phyloP scores from a whole-genome alignment of 2,797 vertebrate genomes.

The Holocentrus rufus region DNA sequence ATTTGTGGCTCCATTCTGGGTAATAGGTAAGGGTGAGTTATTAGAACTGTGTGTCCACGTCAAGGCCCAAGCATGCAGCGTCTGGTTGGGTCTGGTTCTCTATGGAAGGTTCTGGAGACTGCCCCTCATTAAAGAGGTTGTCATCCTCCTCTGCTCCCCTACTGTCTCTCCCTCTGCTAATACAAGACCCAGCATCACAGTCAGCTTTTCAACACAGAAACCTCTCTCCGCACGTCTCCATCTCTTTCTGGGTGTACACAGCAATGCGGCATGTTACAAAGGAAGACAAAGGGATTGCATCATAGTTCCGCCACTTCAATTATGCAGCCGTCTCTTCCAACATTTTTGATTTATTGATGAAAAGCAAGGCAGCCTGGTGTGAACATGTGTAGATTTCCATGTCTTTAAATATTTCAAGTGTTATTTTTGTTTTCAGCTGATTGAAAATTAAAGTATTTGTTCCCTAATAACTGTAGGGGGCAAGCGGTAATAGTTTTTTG shows the following conservation, averaged over 20 bases:
- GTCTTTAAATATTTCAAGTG: constrained; percentile 40
- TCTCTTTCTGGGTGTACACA: constrained; percentile 64
- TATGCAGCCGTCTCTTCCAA: constrained; percentile 62
- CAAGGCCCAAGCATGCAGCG: constrained; percentile 19
- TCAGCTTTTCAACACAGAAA: constrained; percentile 8
- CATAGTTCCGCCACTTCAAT: constrained; percentile 67
- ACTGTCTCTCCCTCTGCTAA: constrained; percentile 4
- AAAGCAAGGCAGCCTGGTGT: constrained; percentile 58
- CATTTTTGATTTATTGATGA: constrained; percentile 75
- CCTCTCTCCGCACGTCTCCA: constrained; percentile 48
- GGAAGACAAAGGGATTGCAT: constrained; percentile 78
- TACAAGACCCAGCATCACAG: constrained; percentile 1
- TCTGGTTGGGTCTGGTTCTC: constrained; percentile 55
- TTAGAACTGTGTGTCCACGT: constrained; percentile 38
- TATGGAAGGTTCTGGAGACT: constrained; percentile 43
- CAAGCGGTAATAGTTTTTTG: not conserved
- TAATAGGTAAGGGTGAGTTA: constrained; percentile 53
- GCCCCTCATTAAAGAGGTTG: constrained; percentile 1
- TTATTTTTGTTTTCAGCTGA: constrained; percentile 34
- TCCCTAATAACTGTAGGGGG: not conserved
- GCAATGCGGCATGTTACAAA: constrained; percentile 66
- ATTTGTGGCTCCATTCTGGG: constrained; percentile 37
- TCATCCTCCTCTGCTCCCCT: constrained; percentile 20
- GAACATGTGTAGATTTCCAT: constrained; percentile 59
- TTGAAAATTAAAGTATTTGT: constrained; percentile 6